Percentiles rank a stretch among this genome's conserved stretches.
These are phyloP conservation scores for Psilopogon haemacephalus DNA, from an alignment of 2,113 vertebrate species.

Conservation along the genomic window DNA sequence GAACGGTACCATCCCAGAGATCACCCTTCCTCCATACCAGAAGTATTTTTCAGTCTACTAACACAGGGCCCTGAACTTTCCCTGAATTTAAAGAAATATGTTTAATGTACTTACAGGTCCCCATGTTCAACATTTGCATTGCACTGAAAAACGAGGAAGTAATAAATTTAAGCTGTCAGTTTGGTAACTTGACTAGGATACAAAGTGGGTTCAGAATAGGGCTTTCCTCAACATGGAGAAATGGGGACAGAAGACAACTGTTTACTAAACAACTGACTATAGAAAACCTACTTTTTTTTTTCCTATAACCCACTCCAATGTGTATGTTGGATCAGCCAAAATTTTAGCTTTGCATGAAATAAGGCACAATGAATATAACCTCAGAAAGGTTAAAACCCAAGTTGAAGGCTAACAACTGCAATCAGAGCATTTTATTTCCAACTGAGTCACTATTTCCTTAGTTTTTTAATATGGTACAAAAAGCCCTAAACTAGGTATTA, in stretches of 20 bases:
- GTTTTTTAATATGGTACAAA: neutral
- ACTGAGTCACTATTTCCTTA: neutral
- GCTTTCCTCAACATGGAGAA: fast-evolving
- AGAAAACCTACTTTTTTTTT: neutral
- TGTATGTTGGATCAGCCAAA: fast-evolving
- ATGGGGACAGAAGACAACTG: neutral
- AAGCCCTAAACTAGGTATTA: neutral
- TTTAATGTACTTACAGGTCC: neutral
- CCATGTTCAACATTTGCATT: neutral
- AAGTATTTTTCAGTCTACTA: neutral
- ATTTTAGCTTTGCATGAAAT: neutral
- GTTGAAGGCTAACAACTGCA: neutral
- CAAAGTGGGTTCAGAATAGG: neutral
- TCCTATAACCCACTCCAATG: neutral
- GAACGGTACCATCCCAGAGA: neutral
- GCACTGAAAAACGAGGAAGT: neutral
- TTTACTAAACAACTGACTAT: neutral
- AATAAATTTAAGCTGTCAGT: neutral
- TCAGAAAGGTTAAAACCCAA: neutral
- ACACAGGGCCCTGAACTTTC: neutral
- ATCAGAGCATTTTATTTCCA: neutral
- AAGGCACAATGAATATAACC: neutral
- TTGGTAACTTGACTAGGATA: fast-evolving
- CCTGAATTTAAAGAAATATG: neutral
- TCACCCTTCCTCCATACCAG: neutral